Percentiles rank a stretch among this genome's conserved stretches.
phyloP scores from a whole-genome alignment of 2,113 vertebrate species.

The Tenebrosternarchus preto region DNA sequence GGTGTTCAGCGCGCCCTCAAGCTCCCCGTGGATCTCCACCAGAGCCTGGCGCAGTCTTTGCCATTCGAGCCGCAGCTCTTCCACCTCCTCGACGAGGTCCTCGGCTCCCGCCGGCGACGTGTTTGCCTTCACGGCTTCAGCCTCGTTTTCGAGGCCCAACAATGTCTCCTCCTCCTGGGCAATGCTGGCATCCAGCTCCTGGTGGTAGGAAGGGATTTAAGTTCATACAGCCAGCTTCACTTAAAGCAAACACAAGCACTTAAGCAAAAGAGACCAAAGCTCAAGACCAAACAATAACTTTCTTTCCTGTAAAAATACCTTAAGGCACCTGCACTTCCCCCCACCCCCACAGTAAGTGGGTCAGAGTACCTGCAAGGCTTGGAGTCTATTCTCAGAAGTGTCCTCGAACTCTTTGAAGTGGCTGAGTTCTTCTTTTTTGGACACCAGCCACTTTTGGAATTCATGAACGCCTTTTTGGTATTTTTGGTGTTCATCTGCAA shows the following conservation, averaged over 20 bases:
- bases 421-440: constrained; percentile 77
- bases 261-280: background rate
- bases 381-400: constrained; percentile 70
- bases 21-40: constrained; percentile 70
- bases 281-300: background rate
- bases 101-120: constrained; percentile 86
- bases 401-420: constrained; percentile 68
- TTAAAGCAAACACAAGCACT: too few relatives aligned
- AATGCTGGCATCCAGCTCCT: constrained; percentile 77
- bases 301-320: constrained; percentile 12
- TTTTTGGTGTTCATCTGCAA: constrained; percentile 80
- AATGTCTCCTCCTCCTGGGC: constrained; percentile 75
- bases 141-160: constrained; percentile 75
- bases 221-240: background rate
- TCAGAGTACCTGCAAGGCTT: constrained; percentile 76
- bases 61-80: constrained; percentile 79
- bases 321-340: background rate
- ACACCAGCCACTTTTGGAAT: constrained; percentile 84
- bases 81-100: constrained; percentile 76
- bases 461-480: constrained; percentile 69
- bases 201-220: background rate
- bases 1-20: constrained; percentile 71
- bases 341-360: constrained; percentile 18
- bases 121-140: constrained; percentile 71
- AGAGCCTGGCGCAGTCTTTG: constrained; percentile 75